Conservation (phyloP, 2,888 invertebrate species). For the Drosophila mayaguana region DNA sequence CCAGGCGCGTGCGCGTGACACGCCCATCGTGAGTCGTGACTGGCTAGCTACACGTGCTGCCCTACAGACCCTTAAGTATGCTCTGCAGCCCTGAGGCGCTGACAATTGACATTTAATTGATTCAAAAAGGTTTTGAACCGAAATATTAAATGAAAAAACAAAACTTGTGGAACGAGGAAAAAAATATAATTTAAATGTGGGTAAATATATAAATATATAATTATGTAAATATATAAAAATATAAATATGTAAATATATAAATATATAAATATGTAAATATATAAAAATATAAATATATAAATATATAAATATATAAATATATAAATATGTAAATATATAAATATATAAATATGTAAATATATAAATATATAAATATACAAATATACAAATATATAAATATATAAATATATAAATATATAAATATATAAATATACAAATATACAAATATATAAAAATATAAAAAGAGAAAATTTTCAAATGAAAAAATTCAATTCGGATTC, state of each 20-base stretch:
- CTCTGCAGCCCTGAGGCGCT: slow-evolving; percentile 24
- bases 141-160: not conserved
- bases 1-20: slow-evolving; percentile 41
- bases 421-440: too few relatives aligned
- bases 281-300: too few relatives aligned
- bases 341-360: not conserved
- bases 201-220: not conserved
- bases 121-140: not conserved
- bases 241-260: too few relatives aligned
- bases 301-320: too few relatives aligned
- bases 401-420: too few relatives aligned
- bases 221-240: not conserved
- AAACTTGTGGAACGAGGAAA: not conserved
- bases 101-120: slow-evolving; percentile 1
- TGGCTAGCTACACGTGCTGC: not conserved
- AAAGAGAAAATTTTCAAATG: too few relatives aligned
- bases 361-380: not conserved
- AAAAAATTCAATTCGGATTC: too few relatives aligned
- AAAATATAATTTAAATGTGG: not conserved
- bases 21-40: slow-evolving; percentile 5
- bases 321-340: too few relatives aligned
- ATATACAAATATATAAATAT: too few relatives aligned
- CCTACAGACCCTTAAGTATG: not conserved
- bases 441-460: too few relatives aligned
- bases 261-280: too few relatives aligned